Evolutionary conservation across 2,113 vertebrate genomes (phyloP).

Genomic region (Sceloporus tristichus): DNA sequence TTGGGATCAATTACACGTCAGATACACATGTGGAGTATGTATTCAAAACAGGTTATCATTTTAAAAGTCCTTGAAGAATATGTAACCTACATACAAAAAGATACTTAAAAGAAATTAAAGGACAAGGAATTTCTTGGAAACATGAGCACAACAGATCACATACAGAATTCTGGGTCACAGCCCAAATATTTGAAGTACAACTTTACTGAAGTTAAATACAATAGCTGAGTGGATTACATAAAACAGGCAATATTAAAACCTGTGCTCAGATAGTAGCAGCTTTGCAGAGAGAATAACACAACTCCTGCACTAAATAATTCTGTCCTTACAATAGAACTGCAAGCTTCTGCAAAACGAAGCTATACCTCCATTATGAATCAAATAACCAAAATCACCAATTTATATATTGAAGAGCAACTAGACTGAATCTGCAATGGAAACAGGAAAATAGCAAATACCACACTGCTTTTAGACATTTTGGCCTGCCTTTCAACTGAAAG

Average conservation of each 20-base stretch:
- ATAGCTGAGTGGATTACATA: not conserved
- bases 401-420: constrained; percentile 53
- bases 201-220: constrained; percentile 3
- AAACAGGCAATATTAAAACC: not conserved
- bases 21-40: not conserved
- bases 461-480: constrained; percentile 23
- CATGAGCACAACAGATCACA: not conserved
- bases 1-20: not conserved
- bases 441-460: constrained; percentile 41
- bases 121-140: not conserved
- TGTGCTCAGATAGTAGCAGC: rapidly evolving
- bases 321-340: constrained; percentile 17
- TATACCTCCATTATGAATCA: constrained; percentile 37
- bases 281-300: constrained; percentile 16
- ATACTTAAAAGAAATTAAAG: not conserved
- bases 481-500: not conserved
- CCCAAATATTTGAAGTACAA: constrained; percentile 21
- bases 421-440: constrained; percentile 49
- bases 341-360: constrained; percentile 26
- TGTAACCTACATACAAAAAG: not conserved
- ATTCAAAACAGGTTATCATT: not conserved
- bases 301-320: constrained; percentile 8
- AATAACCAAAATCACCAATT: constrained; percentile 39
- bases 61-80: not conserved
- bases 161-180: not conserved